Evolutionary conservation across 2,113 vertebrate genomes (phyloP).

Genomic region (Lutjanus erythropterus): DNA sequence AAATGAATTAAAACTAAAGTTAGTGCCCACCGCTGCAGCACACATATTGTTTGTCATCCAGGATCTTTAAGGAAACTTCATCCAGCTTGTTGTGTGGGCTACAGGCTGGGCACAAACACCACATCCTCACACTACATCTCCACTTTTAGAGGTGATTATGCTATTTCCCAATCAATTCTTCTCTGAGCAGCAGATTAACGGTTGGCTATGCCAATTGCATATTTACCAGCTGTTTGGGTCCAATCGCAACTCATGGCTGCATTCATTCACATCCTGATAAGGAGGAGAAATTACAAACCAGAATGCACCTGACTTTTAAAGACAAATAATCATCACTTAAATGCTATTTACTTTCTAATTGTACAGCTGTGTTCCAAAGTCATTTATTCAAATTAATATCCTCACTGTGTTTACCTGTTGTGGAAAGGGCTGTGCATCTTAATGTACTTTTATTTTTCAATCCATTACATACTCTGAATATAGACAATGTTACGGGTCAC

Average conservation of each 20-base stretch:
- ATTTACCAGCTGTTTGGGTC: conserved; percentile 54
- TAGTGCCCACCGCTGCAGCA: too few relatives aligned
- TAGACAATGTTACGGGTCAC: conserved; percentile 14
- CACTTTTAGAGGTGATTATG: conserved; percentile 32
- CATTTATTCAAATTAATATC: conserved; percentile 61
- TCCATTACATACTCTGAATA: conserved; percentile 38
- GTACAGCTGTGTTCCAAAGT: conserved; percentile 46
- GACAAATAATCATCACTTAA: conserved; percentile 49
- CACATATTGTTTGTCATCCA: conserved; percentile 41
- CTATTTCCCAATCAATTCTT: conserved; percentile 48
- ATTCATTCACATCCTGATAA: conserved; percentile 39
- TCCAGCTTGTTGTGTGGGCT: conserved; percentile 22
- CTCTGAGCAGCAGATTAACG: conserved; percentile 47
- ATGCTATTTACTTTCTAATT: conserved; percentile 57
- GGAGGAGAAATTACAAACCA: conserved; percentile 47
- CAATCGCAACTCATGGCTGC: conserved; percentile 29
- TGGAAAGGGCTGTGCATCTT: conserved; percentile 29
- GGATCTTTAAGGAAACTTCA: conserved; percentile 45
- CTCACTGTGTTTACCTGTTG: conserved; percentile 40
- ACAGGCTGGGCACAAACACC: conserved; percentile 18
- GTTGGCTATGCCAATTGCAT: conserved; percentile 18
- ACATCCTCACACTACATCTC: conserved; percentile 16
- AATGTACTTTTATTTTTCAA: conserved; percentile 19
- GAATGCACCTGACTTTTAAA: conserved; percentile 19
- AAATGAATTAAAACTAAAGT: too few relatives aligned